These are phyloP conservation scores for Drosophila meridiana DNA, from an alignment of 2,888 invertebrate genomes.

Conservation along the genomic window DNA sequence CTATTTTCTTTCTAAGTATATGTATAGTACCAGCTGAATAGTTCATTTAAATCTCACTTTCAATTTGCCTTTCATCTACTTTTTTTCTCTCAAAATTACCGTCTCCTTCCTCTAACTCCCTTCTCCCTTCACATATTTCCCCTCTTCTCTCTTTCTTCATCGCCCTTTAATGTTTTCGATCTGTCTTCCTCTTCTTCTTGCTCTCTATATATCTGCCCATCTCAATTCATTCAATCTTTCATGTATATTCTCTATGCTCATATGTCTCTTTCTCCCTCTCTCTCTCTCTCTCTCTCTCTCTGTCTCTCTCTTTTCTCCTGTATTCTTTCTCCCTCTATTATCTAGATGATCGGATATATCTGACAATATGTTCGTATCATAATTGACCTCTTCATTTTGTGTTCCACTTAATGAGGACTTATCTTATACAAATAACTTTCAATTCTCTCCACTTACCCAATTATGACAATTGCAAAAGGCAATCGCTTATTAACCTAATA, in stretches of 20 bases:
- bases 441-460: slow-evolving; percentile 1
- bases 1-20: no score
- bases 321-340: neutral
- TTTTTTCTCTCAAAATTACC: neutral
- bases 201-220: no score
- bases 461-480: slow-evolving; percentile 16
- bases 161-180: no score
- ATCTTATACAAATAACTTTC: neutral
- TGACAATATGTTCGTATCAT: no score
- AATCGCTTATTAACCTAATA: neutral
- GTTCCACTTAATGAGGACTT: neutral
- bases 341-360: no score
- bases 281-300: neutral
- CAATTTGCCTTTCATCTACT: no score
- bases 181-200: no score
- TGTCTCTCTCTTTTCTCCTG: neutral
- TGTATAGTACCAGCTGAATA: no score
- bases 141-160: neutral
- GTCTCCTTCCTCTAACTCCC: neutral
- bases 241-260: no score
- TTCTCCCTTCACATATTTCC: neutral
- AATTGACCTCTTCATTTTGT: no score
- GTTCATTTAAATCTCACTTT: no score
- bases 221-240: no score
- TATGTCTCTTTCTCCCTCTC: neutral